Evolutionary conservation across 2,888 invertebrate genomes (phyloP), one percentile per base, ranked within the genome.

Genomic region (Cheilosia pagana): DNA sequence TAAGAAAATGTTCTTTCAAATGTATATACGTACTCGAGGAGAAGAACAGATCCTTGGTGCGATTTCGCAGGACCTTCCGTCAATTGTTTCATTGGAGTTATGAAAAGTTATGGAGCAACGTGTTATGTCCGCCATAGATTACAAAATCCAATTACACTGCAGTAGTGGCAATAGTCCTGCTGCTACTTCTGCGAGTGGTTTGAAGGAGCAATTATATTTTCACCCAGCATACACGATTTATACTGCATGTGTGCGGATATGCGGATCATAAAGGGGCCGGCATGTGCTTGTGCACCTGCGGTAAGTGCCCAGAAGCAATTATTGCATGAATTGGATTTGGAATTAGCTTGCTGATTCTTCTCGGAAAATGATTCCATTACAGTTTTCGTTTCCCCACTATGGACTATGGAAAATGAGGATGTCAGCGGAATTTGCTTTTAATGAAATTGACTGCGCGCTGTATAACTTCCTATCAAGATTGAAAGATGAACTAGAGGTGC

Each of bases 281-380:
- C 75, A 60, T 85, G 85, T 76, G 85, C 75, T 65, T 85, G 85
- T 76, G 85, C 85, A 85, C 85, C 85, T 85, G 79, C 59, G 81
- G 81, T 85, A 71, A 85, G 85, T 71, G 81, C 81, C 75, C 67
- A 50, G 75, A 85, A 71, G 85, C 85, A 85, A 85, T 85, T 85
- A 85, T 71, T 71, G 65, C 60, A 71, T 81, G 81, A 85, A 85
- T 85, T 81, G 85, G 75, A 81, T 85, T 85, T 85, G 81, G 81
- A 85, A 85, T 85, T 85, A 85, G 81, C 70, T 41, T 85, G 75
- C 63, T 67, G 65, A 77, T 52, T 68, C 65, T 28, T 52, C 52
- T 23, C 28, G 28, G 16, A 19, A 57, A 50, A 63, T 50, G 67
- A 59, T 52, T n/a, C 19, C 16, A 41, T 10, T 35, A 28, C 12